phyloP scores from a whole-genome alignment of 2,797 vertebrate species.

The Neolamprologus multifasciatus region DNA sequence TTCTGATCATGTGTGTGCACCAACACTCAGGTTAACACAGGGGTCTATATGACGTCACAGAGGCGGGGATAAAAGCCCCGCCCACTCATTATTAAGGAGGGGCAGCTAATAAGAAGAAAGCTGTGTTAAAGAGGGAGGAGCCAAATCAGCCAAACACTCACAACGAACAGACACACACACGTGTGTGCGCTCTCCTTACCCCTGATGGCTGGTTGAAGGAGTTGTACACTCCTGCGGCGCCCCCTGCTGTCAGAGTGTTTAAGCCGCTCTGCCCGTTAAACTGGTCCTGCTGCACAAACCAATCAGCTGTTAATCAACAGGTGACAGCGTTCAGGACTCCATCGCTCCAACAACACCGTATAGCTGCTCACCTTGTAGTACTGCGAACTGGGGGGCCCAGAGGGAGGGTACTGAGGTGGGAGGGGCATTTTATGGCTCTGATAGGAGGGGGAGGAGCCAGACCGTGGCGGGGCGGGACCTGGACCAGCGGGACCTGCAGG shows the following conservation, averaged over 20 bases:
- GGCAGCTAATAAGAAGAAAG: neutral
- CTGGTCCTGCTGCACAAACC: conserved; percentile 75
- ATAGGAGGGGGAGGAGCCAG: conserved; percentile 82
- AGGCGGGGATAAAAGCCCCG: rapidly evolving
- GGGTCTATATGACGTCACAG: neutral
- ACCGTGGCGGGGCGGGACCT: conserved; percentile 74
- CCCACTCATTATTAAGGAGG: neutral
- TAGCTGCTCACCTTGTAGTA: conserved; percentile 75
- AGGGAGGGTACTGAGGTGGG: conserved; percentile 70
- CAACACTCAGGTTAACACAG: neutral
- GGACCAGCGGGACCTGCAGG: conserved; percentile 49
- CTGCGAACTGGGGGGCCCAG: conserved; percentile 68
- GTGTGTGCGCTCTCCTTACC: conserved; percentile 52
- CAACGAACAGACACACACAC: neutral
- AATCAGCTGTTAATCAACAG: neutral
- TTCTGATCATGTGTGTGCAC: neutral
- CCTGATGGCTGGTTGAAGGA: conserved; percentile 79
- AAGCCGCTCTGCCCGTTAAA: conserved; percentile 80
- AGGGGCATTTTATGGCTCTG: conserved; percentile 80
- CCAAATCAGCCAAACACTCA: neutral
- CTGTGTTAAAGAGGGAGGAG: neutral
- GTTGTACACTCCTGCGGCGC: conserved; percentile 53
- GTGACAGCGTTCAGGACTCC: neutral
- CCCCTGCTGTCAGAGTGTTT: conserved; percentile 54
- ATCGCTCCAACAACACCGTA: neutral